Percentiles rank a stretch among this genome's conserved stretches.
Conservation (phyloP, 2,113 vertebrate species). For the Gymnorhina tibicen region DNA sequence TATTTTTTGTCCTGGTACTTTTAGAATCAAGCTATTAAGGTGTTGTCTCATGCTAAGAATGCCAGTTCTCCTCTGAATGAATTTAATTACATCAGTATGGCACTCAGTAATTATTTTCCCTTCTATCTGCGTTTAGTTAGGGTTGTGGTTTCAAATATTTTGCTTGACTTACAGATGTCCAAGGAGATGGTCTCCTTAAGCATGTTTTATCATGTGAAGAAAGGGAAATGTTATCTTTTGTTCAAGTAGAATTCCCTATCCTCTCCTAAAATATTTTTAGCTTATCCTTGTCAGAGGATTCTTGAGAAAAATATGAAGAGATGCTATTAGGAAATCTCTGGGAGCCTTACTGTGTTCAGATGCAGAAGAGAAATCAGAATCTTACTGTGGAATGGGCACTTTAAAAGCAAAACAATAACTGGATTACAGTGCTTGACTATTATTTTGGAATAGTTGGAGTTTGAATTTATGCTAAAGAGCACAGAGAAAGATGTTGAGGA, state of each 20-base stretch:
- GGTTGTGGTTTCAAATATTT: neutral
- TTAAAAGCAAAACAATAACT: neutral
- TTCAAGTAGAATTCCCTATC: neutral
- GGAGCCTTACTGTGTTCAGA: neutral
- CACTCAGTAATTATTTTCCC: neutral
- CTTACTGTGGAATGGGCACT: neutral
- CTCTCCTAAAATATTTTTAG: neutral
- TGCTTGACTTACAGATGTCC: neutral
- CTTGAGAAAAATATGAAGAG: neutral
- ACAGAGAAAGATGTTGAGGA: neutral
- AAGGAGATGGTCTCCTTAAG: neutral
- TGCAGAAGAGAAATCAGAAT: neutral
- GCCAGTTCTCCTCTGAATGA: neutral
- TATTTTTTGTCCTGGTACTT: neutral
- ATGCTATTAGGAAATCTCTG: neutral
- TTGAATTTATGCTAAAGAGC: neutral
- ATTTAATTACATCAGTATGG: neutral
- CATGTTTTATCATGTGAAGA: neutral
- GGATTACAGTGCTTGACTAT: fast-evolving
- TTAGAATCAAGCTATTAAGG: neutral
- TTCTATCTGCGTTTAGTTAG: neutral
- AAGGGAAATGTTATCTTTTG: neutral
- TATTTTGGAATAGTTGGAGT: neutral
- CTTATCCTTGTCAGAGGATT: neutral
- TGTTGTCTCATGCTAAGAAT: neutral